A percentile compares a stretch with the other conserved stretches of the same genome.
Evolutionary conservation across 53 echinoderm and acorn worm species (phyloP).

Genomic region (Luidia sarsii): DNA sequence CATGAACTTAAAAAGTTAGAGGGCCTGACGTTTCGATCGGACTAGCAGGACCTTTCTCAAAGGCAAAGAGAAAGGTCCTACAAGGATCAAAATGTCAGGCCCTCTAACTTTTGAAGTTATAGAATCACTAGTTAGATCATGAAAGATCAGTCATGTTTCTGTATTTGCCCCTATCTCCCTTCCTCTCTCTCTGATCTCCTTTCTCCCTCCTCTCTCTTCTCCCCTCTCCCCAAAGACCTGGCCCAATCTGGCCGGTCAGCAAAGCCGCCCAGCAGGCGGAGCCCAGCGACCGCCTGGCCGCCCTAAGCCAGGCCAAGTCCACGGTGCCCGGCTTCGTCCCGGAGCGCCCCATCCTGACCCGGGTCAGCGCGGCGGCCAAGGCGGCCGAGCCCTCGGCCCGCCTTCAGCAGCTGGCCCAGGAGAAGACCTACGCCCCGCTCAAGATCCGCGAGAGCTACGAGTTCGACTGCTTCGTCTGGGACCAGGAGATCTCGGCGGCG

Average conservation of each 20-base stretch:
- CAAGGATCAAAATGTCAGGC: too few species aligned
- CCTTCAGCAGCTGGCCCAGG: constrained; percentile 78
- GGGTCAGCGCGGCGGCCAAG: constrained; percentile 74
- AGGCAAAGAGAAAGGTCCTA: too few species aligned
- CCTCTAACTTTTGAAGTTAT: too few species aligned
- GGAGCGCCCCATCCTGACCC: constrained; percentile 74
- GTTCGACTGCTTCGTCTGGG: constrained; percentile 89
- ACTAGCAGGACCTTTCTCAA: too few species aligned
- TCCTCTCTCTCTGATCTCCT: too few species aligned
- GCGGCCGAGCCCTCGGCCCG: constrained; percentile 72
- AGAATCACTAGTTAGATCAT: too few species aligned
- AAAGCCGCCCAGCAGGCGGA: constrained; percentile 80
- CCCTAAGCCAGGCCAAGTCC: constrained; percentile 69
- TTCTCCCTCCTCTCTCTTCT: too few species aligned
- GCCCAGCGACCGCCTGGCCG: constrained; percentile 64
- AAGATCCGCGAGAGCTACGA: constrained; percentile 91
- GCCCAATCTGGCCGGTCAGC: constrained; percentile 87
- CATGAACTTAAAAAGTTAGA: too few species aligned
- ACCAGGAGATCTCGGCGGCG: constrained; percentile 86
- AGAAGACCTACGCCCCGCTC: constrained; percentile 76
- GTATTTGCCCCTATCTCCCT: too few species aligned
- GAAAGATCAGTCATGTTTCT: too few species aligned
- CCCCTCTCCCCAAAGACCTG: too few species aligned
- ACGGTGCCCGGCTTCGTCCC: constrained; percentile 79
- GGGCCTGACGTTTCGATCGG: too few species aligned